Evolutionary conservation across 2,797 vertebrate species (phyloP).

Genomic region (Rhinichthys osculus): DNA sequence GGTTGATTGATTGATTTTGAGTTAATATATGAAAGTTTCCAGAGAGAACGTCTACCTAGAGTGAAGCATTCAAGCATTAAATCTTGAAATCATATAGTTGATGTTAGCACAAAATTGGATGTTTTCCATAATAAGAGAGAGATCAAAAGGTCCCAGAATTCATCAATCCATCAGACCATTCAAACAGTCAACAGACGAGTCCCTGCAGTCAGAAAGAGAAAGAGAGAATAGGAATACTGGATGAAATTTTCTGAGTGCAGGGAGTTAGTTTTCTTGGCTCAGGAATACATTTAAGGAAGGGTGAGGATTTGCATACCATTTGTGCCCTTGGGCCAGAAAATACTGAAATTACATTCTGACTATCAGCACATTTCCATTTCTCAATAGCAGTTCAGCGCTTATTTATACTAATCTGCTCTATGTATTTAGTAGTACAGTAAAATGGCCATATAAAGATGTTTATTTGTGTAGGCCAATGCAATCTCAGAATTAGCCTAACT

Average conservation of each 20-base stretch:
- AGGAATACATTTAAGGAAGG: conserved; percentile 26
- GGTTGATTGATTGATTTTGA: neutral
- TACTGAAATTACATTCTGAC: conserved; percentile 34
- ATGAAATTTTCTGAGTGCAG: neutral
- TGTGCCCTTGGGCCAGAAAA: conserved; percentile 33
- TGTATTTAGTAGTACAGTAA: conserved; percentile 11
- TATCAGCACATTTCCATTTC: conserved; percentile 29
- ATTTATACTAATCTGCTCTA: conserved; percentile 11
- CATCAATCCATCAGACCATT: conserved; percentile 22
- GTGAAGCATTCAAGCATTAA: conserved; percentile 22
- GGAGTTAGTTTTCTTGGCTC: conserved; percentile 25
- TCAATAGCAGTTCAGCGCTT: conserved; percentile 7
- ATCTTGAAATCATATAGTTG: conserved; percentile 19
- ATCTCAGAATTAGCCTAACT: neutral
- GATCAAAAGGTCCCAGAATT: conserved; percentile 38
- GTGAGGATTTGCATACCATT: conserved; percentile 45
- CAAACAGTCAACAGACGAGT: conserved; percentile 11
- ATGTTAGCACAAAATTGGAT: conserved; percentile 9
- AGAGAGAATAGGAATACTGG: neutral
- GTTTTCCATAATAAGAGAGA: conserved; percentile 39
- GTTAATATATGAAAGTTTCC: conserved; percentile 2
- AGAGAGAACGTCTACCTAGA: neutral
- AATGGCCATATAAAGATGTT: neutral
- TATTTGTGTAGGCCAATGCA: neutral
- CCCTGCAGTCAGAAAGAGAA: conserved; percentile 14